Evolutionary conservation across 2,113 vertebrate genomes (phyloP), one percentile per base, ranked within the genome.

Genomic region (Gasterosteus nipponicus): DNA sequence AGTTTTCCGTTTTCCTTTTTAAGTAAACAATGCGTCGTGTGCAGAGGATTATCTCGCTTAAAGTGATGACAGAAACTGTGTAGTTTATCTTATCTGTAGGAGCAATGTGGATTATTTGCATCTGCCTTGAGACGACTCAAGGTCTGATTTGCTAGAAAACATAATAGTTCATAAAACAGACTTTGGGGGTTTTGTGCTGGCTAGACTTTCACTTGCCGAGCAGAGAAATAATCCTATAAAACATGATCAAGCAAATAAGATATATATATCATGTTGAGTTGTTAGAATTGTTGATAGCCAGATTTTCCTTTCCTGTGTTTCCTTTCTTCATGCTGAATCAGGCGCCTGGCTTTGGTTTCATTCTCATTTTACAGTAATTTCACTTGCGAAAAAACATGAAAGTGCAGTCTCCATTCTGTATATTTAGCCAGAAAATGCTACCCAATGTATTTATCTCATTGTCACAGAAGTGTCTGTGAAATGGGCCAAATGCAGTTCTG

Each of bases 11-110:
- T 65, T 75, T 80, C 67, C 69, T 77, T 56, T n/a, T 56, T 35
- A 58, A 35, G 66, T 77, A 60, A 80, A 67, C 68, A 39, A 38
- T 64, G 11, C 51, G 42, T 66, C 14, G 49, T 60, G 41, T 47
- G 26, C 8, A 58, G 19, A 33, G 47, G 67, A 46, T 69, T 65
- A 62, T 78, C 72, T n/a, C 14, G 62, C 35, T 10, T 26, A 8
- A 54, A 64, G 66, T 61, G 38, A 66, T 63, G 58, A 59, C 39
- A 64, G 61, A 38, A 5, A 56, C 11, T 2, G n/a, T 54, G 31
- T 6, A 10, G 63, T 33, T 77, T 44, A 74, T 68, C 44, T 75
- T 38, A 64, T 38, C 65, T 44, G 18, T 2, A 5, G 61, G 53
- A 15, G n/a, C 15, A 35, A 51, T 80, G 35, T 11, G 18, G 38